phyloP scores from a whole-genome alignment of 2,797 vertebrate genomes.

The Hippopotamyrus pictus region DNA sequence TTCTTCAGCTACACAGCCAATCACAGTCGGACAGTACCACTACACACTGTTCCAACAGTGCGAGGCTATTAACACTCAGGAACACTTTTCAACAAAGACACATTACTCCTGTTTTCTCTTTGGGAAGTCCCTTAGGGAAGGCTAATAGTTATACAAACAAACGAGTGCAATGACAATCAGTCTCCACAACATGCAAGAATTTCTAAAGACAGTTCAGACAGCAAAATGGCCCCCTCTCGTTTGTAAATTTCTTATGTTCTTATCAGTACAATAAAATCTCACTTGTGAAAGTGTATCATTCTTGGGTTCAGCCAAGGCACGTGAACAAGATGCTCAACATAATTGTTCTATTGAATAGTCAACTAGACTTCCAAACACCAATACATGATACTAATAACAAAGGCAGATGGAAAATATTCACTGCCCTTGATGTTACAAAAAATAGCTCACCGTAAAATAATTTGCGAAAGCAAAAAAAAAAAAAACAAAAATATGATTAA shows the following conservation, averaged over 20 bases:
- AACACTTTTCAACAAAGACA: not conserved
- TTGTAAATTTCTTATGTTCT: too few relatives aligned
- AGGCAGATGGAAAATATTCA: not conserved
- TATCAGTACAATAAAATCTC: not conserved
- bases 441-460: not conserved
- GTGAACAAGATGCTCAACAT: not conserved
- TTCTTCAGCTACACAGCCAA: not conserved
- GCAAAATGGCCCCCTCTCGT: too few relatives aligned
- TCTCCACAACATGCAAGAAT: not conserved
- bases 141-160: not conserved
- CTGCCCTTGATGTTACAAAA: not conserved
- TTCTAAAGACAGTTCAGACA: not conserved
- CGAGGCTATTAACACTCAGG: not conserved
- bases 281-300: not conserved
- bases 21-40: not conserved
- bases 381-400: not conserved
- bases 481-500: not conserved
- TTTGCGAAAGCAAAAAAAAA: not conserved
- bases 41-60: not conserved
- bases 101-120: not conserved
- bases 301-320: not conserved
- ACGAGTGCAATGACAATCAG: not conserved
- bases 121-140: not conserved
- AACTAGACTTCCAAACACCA: not conserved
- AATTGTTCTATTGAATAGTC: not conserved